phyloP scores from a whole-genome alignment of 2,113 vertebrate genomes.

The Mellivora capensis region DNA sequence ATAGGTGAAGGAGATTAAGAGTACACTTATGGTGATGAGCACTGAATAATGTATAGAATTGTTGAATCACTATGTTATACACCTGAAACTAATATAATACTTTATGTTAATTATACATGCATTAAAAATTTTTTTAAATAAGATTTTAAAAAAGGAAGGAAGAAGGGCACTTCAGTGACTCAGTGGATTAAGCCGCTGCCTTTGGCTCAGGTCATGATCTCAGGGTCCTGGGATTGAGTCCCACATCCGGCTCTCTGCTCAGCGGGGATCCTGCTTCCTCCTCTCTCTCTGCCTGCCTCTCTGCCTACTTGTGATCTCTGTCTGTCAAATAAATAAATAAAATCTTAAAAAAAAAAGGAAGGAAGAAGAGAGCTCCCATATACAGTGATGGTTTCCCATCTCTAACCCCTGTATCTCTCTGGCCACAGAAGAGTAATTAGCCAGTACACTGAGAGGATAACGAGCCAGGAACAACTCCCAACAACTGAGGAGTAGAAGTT shows the following conservation, averaged over 20 bases:
- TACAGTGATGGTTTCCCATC: not conserved
- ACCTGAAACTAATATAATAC: not conserved
- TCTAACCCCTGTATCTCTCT: not conserved
- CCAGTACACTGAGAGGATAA: not conserved
- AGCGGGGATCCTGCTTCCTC: no score
- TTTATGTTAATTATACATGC: not conserved
- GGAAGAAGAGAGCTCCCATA: not conserved
- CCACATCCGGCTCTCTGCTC: no score
- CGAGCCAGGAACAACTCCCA: not conserved
- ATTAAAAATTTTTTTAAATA: not conserved
- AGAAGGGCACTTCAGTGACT: not conserved
- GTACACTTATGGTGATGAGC: not conserved
- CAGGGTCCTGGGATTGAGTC: no score
- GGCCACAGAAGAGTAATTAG: not conserved
- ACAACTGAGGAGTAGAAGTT: not conserved
- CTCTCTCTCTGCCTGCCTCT: no score
- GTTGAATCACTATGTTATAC: not conserved
- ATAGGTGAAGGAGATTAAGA: not conserved
- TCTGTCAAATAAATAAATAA: no score
- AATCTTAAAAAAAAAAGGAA: not conserved
- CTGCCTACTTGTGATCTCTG: no score
- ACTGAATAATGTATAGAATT: not conserved
- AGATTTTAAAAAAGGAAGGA: not conserved
- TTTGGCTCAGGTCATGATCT: no score
- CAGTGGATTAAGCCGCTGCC: no score